These are phyloP conservation scores for Pemphredon lugubris DNA, from an alignment of 2,888 invertebrate genomes.

Conservation along the genomic window DNA sequence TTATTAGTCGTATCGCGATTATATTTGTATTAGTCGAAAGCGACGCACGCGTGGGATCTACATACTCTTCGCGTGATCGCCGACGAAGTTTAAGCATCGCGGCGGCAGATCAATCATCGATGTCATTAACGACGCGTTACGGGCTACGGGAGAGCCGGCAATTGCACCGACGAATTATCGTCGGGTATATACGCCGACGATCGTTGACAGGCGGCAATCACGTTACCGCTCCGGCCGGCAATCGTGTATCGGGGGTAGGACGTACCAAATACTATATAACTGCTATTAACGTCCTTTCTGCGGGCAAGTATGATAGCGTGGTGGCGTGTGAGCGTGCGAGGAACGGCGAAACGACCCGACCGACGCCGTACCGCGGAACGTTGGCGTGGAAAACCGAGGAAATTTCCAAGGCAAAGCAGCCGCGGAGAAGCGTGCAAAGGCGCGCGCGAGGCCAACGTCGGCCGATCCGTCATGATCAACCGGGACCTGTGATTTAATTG, in stretches of 20 bases:
- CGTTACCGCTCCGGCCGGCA: constrained; percentile 41
- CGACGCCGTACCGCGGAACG: constrained; percentile 34
- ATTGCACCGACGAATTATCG: constrained; percentile 52
- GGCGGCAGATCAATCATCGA: constrained; percentile 52
- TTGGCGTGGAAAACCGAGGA: constrained; percentile 49
- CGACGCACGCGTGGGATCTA: no score
- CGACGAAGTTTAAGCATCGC: no score
- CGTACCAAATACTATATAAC: constrained; percentile 39
- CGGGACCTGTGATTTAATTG: constrained; percentile 79
- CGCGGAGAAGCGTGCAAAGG: constrained; percentile 38
- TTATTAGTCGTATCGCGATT: constrained; percentile 1
- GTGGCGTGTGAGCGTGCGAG: constrained; percentile 34
- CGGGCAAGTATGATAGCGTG: constrained; percentile 37
- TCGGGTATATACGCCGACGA: constrained; percentile 39
- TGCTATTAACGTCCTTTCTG: constrained; percentile 47
- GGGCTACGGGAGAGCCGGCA: constrained; percentile 7
- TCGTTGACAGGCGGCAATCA: constrained; percentile 66
- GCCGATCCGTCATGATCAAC: constrained; percentile 79
- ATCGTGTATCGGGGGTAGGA: constrained; percentile 42
- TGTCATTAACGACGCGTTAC: constrained; percentile 54
- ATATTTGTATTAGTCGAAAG: no score
- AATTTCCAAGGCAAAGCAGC: constrained; percentile 63
- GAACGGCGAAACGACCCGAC: constrained; percentile 27
- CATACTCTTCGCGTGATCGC: constrained; percentile 11
- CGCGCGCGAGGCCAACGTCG: constrained; percentile 30